Evolutionary conservation across 2,888 invertebrate species (phyloP), one percentile per base, ranked within the genome.

Genomic region (Papilio protenor): DNA sequence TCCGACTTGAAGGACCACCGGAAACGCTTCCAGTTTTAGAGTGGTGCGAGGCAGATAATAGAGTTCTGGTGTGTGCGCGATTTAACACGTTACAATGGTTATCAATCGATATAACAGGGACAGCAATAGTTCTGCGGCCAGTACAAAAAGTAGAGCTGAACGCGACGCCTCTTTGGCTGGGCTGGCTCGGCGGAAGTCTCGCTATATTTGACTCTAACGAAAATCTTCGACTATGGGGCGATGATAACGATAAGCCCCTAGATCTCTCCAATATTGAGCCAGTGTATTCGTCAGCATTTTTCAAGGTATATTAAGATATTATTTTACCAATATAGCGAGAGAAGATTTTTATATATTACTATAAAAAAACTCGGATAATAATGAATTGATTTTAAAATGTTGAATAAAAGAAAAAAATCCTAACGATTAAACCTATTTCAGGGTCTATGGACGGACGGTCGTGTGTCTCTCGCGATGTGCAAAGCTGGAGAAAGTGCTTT

Each of bases 371-470:
- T n/a, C 2, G 6, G 11, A 8, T 57, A 11, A 1, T 57, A 57
- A n/a, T n/a, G n/a, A 57, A n/a, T 6, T 55, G 55, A 3, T n/a
- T 55, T 4, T 4, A 55, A 55, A 57, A 57, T 57, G 8, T 21
- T 1, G 1, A 57, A 1, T 21, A 57, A 57, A 57, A 57, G 4
- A 1, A 52, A 52, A 4, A 16, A 69, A n/a, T 45, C 0, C 23
- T 70, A n/a, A 16, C 5, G 11, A 64, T 66, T 6, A 33, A 66
- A 40, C 16, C 57, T 72, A 21, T 86, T 86, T 23, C 96, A 98
- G 94, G 99, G 98, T 0, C 94, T 99, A 61, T 98, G 99, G 80
- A 99, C 99, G 0, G 99, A 99, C 10, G 99, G 99, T 0, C 98
- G 98, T 87, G 99, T 97, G 83, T 95, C 97, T 80, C 95, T 95